A percentile compares a stretch with the other conserved stretches of the same genome.
These are phyloP conservation scores for Andrena praecox DNA, from an alignment of 2,888 invertebrate genomes.

Conservation along the genomic window DNA sequence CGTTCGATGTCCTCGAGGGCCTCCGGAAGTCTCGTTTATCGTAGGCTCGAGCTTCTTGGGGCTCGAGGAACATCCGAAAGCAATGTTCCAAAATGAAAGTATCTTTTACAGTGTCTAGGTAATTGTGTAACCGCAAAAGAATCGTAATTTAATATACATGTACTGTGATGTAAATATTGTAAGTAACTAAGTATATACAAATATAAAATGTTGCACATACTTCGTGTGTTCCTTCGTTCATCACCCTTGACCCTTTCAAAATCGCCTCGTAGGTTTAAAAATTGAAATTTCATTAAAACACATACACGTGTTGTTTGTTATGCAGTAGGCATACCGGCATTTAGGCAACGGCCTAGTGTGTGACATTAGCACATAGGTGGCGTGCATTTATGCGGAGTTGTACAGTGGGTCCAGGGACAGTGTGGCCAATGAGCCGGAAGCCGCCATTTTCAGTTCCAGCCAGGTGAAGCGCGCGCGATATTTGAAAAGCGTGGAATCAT, in stretches of 20 bases:
- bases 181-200: constrained; percentile 71
- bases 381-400: too few species aligned
- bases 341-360: too few species aligned
- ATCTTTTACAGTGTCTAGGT: constrained; percentile 69
- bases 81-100: constrained; percentile 72
- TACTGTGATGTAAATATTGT: constrained; percentile 80
- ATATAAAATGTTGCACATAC: constrained; percentile 72
- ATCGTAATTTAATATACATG: constrained; percentile 71
- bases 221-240: background rate
- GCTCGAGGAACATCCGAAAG: constrained; percentile 46
- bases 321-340: too few species aligned
- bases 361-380: too few species aligned
- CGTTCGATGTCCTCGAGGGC: constrained; percentile 16
- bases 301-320: background rate
- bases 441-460: too few species aligned
- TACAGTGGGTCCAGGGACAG: too few species aligned
- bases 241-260: background rate
- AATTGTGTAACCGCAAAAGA: constrained; percentile 64
- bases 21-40: background rate
- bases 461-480: too few species aligned
- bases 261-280: background rate
- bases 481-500: too few species aligned
- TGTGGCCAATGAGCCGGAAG: too few species aligned
- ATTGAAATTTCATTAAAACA: background rate
- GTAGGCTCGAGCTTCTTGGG: constrained; percentile 16